Percentiles rank a stretch among this genome's conserved stretches.
These are phyloP conservation scores for Pygmarrhopalites habei DNA, from an alignment of 1,140 invertebrate species.

Conservation along the genomic window DNA sequence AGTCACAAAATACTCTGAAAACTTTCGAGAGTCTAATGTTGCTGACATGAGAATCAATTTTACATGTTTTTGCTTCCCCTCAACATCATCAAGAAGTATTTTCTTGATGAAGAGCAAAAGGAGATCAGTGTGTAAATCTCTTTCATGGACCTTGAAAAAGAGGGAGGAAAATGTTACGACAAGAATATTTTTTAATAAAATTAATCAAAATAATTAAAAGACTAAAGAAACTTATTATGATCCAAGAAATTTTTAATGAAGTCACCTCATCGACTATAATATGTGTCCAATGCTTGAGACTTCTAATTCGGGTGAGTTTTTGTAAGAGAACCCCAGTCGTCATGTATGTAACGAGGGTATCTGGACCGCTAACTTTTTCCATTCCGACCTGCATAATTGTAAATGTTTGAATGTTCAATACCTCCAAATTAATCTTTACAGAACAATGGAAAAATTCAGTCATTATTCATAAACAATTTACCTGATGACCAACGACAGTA, in stretches of 20 bases:
- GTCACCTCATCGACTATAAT: constrained; percentile 83
- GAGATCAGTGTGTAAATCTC: constrained; percentile 90
- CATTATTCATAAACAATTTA: no score
- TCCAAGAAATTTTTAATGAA: no score
- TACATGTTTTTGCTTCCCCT: constrained; percentile 26
- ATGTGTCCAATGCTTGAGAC: constrained; percentile 65
- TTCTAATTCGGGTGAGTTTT: constrained; percentile 54
- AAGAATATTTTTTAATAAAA: no score
- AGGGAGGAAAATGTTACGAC: no score
- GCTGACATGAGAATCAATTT: constrained; percentile 57
- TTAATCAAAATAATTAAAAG: no score
- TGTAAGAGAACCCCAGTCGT: constrained; percentile 65
- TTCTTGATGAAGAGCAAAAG: constrained; percentile 77
- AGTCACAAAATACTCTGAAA: constrained; percentile 52
- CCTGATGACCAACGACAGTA: constrained; percentile 39
- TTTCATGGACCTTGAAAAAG: constrained; percentile 64
- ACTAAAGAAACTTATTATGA: no score
- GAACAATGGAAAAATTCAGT: no score
- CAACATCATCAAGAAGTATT: constrained; percentile 23
- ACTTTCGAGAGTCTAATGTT: constrained; percentile 48
- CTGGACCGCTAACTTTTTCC: constrained; percentile 48
- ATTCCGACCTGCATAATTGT: constrained; percentile 71
- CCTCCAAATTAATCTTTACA: no score
- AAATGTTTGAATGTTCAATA: no score
- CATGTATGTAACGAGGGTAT: constrained; percentile 75